These are phyloP conservation scores for Thelaira solivaga DNA, from an alignment of 2,888 invertebrate species.

Conservation along the genomic window DNA sequence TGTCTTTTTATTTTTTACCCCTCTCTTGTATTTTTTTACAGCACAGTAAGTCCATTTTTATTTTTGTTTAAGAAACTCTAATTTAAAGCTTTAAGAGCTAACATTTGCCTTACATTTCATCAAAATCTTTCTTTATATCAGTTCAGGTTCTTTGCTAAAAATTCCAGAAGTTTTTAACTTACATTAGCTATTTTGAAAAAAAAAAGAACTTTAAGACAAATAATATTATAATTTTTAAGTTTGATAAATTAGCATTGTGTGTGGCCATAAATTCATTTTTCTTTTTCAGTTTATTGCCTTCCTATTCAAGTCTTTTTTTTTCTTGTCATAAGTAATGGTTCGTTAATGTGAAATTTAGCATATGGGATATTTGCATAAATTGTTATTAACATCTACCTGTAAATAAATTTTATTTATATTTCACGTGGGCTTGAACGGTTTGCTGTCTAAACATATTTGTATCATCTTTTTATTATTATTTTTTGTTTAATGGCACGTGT, in stretches of 20 bases:
- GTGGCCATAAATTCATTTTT: constrained; percentile 15
- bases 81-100: too few relatives aligned
- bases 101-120: too few relatives aligned
- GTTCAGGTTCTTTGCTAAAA: too few relatives aligned
- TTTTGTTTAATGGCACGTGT: constrained; percentile 57
- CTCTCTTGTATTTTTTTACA: too few relatives aligned
- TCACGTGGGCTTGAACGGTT: neutral
- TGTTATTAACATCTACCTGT: constrained; percentile 51
- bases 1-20: too few relatives aligned
- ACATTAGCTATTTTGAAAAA: too few relatives aligned
- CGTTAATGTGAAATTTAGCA: constrained; percentile 57
- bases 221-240: neutral
- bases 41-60: too few relatives aligned
- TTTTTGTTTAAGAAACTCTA: too few relatives aligned
- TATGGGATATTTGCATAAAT: constrained; percentile 44
- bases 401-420: constrained; percentile 14
- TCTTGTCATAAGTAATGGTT: constrained; percentile 16
- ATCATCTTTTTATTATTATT: constrained; percentile 38
- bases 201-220: too few relatives aligned
- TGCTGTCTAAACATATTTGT: constrained; percentile 23
- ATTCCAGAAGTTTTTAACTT: too few relatives aligned
- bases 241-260: constrained; percentile 26
- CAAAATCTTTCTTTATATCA: too few relatives aligned
- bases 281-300: neutral
- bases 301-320: neutral